These are phyloP conservation scores for Myrmecophaga tridactyla DNA, from an alignment of 2,113 vertebrate genomes.

Conservation along the genomic window DNA sequence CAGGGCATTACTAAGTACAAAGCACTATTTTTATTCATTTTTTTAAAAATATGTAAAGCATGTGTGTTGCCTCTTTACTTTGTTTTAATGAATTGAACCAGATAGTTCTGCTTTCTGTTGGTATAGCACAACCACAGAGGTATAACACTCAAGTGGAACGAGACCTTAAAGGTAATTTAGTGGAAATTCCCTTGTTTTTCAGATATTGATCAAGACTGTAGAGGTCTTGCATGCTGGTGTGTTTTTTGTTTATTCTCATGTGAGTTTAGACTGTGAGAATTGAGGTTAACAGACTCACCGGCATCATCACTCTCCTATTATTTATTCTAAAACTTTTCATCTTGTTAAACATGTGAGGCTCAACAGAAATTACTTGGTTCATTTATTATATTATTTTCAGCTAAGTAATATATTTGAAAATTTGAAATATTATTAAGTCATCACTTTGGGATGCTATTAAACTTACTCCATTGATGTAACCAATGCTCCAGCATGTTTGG, in stretches of 20 bases:
- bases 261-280: neutral
- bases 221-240: neutral
- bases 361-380: neutral
- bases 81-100: neutral
- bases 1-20: neutral
- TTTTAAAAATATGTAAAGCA: neutral
- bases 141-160: neutral
- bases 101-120: neutral
- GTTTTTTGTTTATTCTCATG: neutral
- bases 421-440: neutral
- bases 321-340: neutral
- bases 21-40: neutral
- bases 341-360: constrained; percentile 10
- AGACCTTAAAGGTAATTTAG: neutral
- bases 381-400: neutral
- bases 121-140: neutral
- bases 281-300: neutral
- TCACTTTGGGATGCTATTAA: neutral
- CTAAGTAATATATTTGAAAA: neutral
- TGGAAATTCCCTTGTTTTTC: too few relatives aligned
- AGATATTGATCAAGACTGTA: too few relatives aligned
- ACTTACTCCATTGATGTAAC: neutral
- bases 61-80: neutral
- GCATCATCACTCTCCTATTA: neutral
- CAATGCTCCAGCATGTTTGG: neutral